phyloP scores from a whole-genome alignment of 2,113 vertebrate genomes.

The Carollia perspicillata region DNA sequence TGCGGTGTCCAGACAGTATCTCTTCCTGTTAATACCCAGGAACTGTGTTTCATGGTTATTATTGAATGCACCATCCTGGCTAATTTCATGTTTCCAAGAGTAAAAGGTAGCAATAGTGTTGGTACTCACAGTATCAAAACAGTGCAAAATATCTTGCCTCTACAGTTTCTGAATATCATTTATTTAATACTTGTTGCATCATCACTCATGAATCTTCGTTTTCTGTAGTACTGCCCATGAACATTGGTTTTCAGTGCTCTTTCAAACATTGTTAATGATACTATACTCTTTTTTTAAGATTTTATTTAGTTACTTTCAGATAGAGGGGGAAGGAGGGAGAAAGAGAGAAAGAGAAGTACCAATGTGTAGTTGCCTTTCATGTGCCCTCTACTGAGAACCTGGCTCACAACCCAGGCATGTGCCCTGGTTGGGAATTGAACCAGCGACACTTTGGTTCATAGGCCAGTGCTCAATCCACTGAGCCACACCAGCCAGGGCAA shows the following conservation, averaged over 20 bases:
- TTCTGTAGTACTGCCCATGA: neutral
- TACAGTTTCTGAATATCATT: neutral
- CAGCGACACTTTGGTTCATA: no score
- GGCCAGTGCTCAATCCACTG: no score
- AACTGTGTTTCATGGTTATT: neutral
- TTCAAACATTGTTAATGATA: neutral
- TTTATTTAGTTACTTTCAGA: no score
- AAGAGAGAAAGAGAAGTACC: no score
- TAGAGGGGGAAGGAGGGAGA: no score
- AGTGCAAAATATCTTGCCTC: neutral
- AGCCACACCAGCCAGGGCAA: no score
- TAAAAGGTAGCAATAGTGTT: neutral
- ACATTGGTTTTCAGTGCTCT: neutral
- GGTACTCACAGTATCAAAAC: neutral
- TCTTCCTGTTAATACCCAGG: neutral
- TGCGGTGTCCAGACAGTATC: neutral
- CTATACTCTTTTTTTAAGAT: no score
- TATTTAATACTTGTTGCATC: neutral
- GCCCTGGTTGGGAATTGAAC: no score
- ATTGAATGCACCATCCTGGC: neutral
- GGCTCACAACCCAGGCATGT: no score
- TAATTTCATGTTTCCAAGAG: neutral
- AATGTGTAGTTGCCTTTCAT: no score
- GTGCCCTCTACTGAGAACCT: no score
- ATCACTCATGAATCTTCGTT: neutral